Conservation (phyloP, 2,888 invertebrate species). For the Chloroclysta siterata region DNA sequence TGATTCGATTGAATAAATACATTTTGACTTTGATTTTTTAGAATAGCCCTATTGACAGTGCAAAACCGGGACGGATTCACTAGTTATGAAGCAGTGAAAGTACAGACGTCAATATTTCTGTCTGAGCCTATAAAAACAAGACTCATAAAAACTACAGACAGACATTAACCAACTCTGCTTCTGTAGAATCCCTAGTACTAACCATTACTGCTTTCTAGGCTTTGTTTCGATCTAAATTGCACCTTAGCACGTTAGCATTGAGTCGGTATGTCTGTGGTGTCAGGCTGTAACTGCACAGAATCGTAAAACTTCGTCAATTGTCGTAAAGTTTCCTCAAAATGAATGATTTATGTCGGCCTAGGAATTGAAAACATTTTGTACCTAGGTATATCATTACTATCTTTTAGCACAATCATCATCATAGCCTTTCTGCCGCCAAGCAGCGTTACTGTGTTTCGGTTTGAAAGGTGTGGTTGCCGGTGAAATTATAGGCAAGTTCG, state of each 20-base stretch:
- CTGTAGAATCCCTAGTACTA: conserved; percentile 5
- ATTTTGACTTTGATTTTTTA: too few species aligned
- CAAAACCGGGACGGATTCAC: too few species aligned
- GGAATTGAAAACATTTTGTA: conserved; percentile 10
- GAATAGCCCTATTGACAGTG: too few species aligned
- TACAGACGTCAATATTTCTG: neutral
- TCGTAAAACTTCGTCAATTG: conserved; percentile 32
- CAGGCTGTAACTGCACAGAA: conserved; percentile 37
- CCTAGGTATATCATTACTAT: neutral
- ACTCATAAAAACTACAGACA: conserved; percentile 13
- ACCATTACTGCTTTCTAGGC: conserved; percentile 11
- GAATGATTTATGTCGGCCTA: conserved; percentile 6
- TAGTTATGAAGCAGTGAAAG: neutral
- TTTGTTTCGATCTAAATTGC: conserved; percentile 43
- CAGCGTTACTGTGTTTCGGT: too few species aligned
- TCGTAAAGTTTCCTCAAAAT: conserved; percentile 30
- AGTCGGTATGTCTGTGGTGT: conserved; percentile 46
- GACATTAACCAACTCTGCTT: conserved; percentile 3
- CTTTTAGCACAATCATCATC: neutral
- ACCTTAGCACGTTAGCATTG: conserved; percentile 50
- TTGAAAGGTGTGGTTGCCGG: too few species aligned
- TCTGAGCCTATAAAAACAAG: conserved; percentile 5
- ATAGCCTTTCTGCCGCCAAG: neutral
- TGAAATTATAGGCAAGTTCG: too few species aligned
- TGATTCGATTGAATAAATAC: too few species aligned